Percentiles rank a stretch among this genome's conserved stretches.
These are phyloP conservation scores for Zoanthus solanderi DNA, from an alignment of 92 coral and sea anemone genomes.

Conservation along the genomic window DNA sequence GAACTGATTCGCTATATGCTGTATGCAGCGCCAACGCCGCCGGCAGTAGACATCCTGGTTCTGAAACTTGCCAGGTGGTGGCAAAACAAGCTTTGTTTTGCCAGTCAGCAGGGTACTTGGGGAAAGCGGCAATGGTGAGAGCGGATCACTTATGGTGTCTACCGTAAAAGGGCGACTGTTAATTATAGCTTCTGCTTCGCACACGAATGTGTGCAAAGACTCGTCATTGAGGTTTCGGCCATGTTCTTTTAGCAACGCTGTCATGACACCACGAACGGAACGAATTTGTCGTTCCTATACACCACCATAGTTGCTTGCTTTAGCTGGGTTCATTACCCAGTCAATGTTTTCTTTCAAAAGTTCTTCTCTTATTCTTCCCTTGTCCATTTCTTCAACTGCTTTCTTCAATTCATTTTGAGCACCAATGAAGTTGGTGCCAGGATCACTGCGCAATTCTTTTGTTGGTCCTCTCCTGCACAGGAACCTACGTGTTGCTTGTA, in stretches of 20 bases:
- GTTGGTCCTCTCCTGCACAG: conserved; percentile 17
- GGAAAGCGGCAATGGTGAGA: conserved; percentile 41
- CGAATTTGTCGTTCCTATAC: conserved; percentile 23
- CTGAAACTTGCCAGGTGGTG: neutral
- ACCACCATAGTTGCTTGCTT: neutral
- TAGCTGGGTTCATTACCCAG: neutral
- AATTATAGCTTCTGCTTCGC: conserved; percentile 1
- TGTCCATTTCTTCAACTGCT: neutral
- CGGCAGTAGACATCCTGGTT: no score
- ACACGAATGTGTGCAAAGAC: no score
- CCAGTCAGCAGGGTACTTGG: conserved; percentile 8
- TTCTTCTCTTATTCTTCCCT: no score
- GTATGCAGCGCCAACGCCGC: neutral
- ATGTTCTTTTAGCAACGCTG: conserved; percentile 8
- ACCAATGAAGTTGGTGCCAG: conserved; percentile 38
- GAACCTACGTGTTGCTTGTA: conserved; percentile 26
- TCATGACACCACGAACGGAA: neutral
- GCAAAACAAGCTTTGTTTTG: conserved; percentile 37
- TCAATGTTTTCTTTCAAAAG: neutral
- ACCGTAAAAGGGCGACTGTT: conserved; percentile 57
- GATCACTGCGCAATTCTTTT: conserved; percentile 27
- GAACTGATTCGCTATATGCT: neutral
- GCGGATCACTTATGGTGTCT: neutral
- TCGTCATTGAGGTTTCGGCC: neutral
- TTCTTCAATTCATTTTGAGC: conserved; percentile 19